phyloP scores from a whole-genome alignment of 2,888 invertebrate genomes.

The Synergus laeviventris region DNA sequence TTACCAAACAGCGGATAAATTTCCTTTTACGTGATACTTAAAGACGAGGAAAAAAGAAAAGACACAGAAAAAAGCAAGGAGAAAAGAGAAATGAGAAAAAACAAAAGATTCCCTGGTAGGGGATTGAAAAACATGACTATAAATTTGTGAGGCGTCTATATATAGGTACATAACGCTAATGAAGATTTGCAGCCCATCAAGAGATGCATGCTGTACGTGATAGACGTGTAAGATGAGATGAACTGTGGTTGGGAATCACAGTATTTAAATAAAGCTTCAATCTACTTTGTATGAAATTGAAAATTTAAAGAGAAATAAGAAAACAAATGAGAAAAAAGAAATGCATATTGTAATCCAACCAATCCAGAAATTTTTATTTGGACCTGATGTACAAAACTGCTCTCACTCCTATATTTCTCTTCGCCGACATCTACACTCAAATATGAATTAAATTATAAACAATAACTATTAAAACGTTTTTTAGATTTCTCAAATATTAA shows the following conservation, averaged over 20 bases:
- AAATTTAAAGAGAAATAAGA: no score
- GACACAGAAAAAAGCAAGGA: neutral
- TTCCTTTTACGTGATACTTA: slow-evolving; percentile 11
- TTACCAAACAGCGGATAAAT: slow-evolving; percentile 9
- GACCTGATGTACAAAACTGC: no score
- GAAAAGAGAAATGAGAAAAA: neutral
- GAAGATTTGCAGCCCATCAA: neutral
- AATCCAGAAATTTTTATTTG: no score
- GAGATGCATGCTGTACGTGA: neutral
- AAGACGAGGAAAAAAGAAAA: neutral
- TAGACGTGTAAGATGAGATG: neutral
- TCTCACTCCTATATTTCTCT: no score
- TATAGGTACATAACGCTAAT: neutral
- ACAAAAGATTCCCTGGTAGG: neutral
- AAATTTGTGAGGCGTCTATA: neutral
- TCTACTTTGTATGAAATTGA: neutral
- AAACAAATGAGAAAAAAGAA: no score
- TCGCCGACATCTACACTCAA: no score
- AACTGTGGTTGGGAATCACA: neutral
- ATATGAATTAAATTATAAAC: no score
- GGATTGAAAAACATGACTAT: neutral
- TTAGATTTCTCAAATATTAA: no score
- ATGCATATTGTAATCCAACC: no score
- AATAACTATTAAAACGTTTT: no score
- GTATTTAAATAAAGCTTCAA: neutral